These are phyloP conservation scores for Oriolus oriolus DNA, from an alignment of 2,113 vertebrate genomes.

Conservation along the genomic window DNA sequence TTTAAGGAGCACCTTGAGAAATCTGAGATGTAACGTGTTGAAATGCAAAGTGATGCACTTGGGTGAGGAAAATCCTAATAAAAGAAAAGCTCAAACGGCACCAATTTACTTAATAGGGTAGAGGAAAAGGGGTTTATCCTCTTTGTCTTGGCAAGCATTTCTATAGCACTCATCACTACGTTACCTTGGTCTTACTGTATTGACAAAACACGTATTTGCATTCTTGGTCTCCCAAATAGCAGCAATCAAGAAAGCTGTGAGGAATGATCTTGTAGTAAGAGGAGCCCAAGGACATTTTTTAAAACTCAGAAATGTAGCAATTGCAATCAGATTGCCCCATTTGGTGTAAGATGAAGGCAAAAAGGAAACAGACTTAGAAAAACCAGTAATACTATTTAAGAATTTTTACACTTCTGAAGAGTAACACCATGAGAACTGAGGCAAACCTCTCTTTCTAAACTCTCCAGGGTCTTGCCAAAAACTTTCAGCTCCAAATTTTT, in stretches of 20 bases:
- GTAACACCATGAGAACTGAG: neutral
- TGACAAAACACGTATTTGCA: neutral
- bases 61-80: slow-evolving; percentile 7
- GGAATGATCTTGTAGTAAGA: neutral
- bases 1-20: slow-evolving; percentile 31
- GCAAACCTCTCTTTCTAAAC: neutral
- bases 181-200: neutral
- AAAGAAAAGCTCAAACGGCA: slow-evolving; percentile 13
- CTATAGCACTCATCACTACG: neutral
- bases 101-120: neutral
- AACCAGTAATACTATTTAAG: neutral
- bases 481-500: neutral
- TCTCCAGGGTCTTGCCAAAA: neutral
- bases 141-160: neutral
- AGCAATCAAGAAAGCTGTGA: neutral
- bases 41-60: slow-evolving; percentile 20
- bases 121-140: neutral
- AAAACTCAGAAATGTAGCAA: neutral
- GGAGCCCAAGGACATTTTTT: neutral
- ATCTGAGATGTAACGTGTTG: neutral
- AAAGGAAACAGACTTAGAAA: neutral
- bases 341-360: neutral
- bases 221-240: neutral
- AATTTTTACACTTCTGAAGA: neutral
- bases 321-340: neutral